phyloP scores from a whole-genome alignment of 1,140 invertebrate genomes.

The Hormaphis cornu region DNA sequence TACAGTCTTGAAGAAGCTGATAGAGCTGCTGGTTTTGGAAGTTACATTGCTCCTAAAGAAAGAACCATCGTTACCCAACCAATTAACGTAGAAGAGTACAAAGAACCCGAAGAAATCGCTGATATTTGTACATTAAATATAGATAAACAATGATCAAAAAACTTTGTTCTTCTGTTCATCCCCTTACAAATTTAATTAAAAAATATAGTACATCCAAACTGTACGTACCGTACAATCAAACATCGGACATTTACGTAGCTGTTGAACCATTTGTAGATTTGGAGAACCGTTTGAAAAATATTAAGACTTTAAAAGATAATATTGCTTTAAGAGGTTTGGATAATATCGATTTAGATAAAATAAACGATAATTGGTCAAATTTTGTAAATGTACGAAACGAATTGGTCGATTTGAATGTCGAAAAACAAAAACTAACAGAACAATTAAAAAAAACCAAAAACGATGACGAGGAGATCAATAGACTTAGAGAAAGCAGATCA shows the following conservation, averaged over 20 bases:
- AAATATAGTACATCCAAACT: slow-evolving; percentile 47
- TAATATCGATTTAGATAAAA: slow-evolving; percentile 44
- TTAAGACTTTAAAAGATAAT: slow-evolving; percentile 45
- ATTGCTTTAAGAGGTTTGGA: slow-evolving; percentile 44
- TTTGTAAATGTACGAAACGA: slow-evolving; percentile 45
- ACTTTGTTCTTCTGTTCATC: background rate
- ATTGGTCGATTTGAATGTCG: slow-evolving; percentile 43
- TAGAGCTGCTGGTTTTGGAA: slow-evolving; percentile 76
- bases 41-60: slow-evolving; percentile 62
- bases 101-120: slow-evolving; percentile 25
- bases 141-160: slow-evolving; percentile 21
- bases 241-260: slow-evolving; percentile 49
- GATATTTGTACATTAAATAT: slow-evolving; percentile 27
- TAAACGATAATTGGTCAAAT: slow-evolving; percentile 46
- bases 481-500: slow-evolving; percentile 44
- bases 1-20: slow-evolving; percentile 87
- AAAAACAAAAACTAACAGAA: slow-evolving; percentile 39
- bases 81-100: background rate
- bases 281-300: slow-evolving; percentile 45
- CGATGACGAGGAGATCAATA: slow-evolving; percentile 41
- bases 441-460: slow-evolving; percentile 36
- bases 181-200: slow-evolving; percentile 2
- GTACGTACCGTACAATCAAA: slow-evolving; percentile 53
- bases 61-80: slow-evolving; percentile 53
- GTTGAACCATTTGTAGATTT: slow-evolving; percentile 54